Evolutionary conservation across 2,113 vertebrate species (phyloP).

Genomic region (Gasterosteus aculeatus): DNA sequence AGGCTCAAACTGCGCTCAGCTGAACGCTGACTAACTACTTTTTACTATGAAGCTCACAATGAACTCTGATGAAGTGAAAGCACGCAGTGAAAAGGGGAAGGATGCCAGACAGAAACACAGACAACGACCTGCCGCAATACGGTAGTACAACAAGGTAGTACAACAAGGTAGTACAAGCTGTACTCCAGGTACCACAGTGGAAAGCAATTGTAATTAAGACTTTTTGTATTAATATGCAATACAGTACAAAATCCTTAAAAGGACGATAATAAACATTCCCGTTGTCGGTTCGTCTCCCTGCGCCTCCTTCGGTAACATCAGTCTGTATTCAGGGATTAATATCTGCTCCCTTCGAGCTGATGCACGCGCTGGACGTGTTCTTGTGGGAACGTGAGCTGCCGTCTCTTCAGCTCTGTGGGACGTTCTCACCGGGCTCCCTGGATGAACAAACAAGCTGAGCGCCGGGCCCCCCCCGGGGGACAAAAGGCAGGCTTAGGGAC

Average conservation of each 20-base stretch:
- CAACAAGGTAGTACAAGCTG: too few relatives aligned
- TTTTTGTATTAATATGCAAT: too few relatives aligned
- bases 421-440: slow-evolving; percentile 61
- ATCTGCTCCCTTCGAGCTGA: slow-evolving; percentile 5
- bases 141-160: not conserved
- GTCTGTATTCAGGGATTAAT: slow-evolving; percentile 39
- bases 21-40: too few relatives aligned
- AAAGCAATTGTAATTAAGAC: not conserved
- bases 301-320: not conserved
- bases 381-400: slow-evolving; percentile 54
- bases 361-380: slow-evolving; percentile 2
- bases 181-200: not conserved
- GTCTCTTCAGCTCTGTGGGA: slow-evolving; percentile 44
- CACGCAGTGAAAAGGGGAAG: too few relatives aligned
- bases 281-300: not conserved
- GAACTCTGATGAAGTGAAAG: too few relatives aligned
- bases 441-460: slow-evolving; percentile 65
- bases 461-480: slow-evolving; percentile 46
- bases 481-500: slow-evolving; percentile 73
- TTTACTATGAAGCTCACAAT: too few relatives aligned
- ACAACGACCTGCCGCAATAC: too few relatives aligned
- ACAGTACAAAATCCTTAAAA: too few relatives aligned
- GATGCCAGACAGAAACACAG: too few relatives aligned
- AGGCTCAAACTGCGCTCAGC: not conserved
- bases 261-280: too few relatives aligned